phyloP scores from a whole-genome alignment of 2,797 vertebrate species.

The Clamator glandarius region DNA sequence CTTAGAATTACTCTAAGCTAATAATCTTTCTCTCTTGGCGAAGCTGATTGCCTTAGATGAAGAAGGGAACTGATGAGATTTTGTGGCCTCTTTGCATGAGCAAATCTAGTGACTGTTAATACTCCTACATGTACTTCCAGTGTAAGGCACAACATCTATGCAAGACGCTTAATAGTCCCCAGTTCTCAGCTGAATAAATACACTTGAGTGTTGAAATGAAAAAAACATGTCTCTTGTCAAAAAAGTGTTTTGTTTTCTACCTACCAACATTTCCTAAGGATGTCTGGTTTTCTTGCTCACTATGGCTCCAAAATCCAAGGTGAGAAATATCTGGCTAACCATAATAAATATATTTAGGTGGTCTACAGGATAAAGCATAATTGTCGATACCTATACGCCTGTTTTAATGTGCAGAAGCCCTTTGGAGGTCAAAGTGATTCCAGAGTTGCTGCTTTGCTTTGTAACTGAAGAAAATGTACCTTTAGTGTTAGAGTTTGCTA shows the following conservation, averaged over 20 bases:
- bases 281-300: neutral
- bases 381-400: neutral
- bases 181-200: neutral
- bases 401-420: neutral
- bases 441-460: neutral
- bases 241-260: neutral
- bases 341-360: neutral
- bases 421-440: neutral
- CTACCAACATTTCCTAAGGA: neutral
- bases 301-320: neutral
- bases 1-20: too few relatives aligned
- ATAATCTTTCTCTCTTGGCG: too few relatives aligned
- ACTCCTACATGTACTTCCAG: neutral
- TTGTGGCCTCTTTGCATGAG: neutral
- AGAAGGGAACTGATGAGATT: neutral
- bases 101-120: neutral
- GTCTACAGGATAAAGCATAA: neutral
- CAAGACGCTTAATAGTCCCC: neutral
- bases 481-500: neutral
- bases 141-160: neutral
- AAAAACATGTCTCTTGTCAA: neutral
- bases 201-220: neutral
- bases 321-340: neutral
- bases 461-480: neutral
- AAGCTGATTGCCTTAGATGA: constrained; percentile 20